Conservation (phyloP, 2,888 invertebrate genomes). For the Cryptocheilus praepositus region DNA sequence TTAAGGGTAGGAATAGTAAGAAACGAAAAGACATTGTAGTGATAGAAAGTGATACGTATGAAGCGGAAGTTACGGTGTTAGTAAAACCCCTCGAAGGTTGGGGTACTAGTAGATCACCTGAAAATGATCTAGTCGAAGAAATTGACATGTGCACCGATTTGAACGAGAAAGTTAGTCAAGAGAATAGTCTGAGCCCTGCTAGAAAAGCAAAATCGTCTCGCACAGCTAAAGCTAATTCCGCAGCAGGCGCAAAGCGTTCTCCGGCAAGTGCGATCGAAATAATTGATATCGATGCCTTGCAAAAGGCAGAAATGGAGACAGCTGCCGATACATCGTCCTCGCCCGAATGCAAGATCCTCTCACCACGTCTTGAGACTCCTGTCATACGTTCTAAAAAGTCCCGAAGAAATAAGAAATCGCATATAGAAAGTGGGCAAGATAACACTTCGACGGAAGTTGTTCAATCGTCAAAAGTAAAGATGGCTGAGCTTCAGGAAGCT, state of each 20-base stretch:
- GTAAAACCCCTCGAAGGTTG: slow-evolving; percentile 52
- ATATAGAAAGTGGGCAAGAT: slow-evolving; percentile 34
- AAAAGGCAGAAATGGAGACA: slow-evolving; percentile 59
- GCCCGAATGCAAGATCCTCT: slow-evolving; percentile 63
- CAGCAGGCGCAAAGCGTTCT: slow-evolving; percentile 20
- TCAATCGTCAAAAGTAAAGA: slow-evolving; percentile 29
- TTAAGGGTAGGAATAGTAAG: slow-evolving; percentile 39
- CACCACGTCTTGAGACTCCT: slow-evolving; percentile 39
- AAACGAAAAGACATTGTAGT: slow-evolving; percentile 60
- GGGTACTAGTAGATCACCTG: slow-evolving; percentile 49
- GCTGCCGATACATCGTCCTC: slow-evolving; percentile 21
- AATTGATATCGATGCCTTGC: slow-evolving; percentile 68
- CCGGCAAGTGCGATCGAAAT: slow-evolving; percentile 59
- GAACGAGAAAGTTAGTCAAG: slow-evolving; percentile 24
- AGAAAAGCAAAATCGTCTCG: slow-evolving; percentile 14
- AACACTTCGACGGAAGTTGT: slow-evolving; percentile 6
- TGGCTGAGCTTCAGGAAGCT: slow-evolving; percentile 18
- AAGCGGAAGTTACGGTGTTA: slow-evolving; percentile 57
- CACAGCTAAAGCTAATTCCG: slow-evolving; percentile 5
- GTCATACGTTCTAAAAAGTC: slow-evolving; percentile 52
- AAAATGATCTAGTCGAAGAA: slow-evolving; percentile 42
- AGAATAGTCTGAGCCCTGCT: slow-evolving; percentile 26
- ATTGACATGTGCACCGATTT: slow-evolving; percentile 41
- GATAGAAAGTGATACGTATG: slow-evolving; percentile 53
- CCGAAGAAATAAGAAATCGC: slow-evolving; percentile 50